Base-by-base conservation (phyloP, 1,140 invertebrate species). In the Drosophila bocki region DNA sequence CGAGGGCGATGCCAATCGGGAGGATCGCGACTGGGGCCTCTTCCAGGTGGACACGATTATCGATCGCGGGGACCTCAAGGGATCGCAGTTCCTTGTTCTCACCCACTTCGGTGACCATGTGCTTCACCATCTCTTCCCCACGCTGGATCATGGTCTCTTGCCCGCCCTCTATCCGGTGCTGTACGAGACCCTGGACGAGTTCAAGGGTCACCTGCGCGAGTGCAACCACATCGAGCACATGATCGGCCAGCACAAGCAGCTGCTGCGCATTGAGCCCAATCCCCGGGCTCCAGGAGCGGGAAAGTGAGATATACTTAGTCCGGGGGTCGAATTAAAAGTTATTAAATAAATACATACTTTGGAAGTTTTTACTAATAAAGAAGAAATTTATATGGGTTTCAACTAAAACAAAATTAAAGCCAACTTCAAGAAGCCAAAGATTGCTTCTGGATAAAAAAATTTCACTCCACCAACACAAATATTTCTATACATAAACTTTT, bases 51-150 rank as follows among this genome's bases (percentile, higher is more conserved):
- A 97, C 92, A 95, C 97, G 0, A 95, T 96, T 0, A 94, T 95
- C 71, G 96, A 97, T 78, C 94, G 96, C 60, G 93, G 94, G 5
- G 95, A 97, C 47, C 94, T 97, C n/a, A 95, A 95, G 26, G 94
- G 94, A 2, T 95, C 94, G n/a, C 92, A 95, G 32, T 95, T 97
- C 77, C 92, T 96, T 37, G 94, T 95, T 1, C 78, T 97, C 32
- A 96, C 95, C 0, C 94, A 95, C 70, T 98, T 97, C 75, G 97
- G 97, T 9, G 95, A 96, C 41, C 97, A 98, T 91, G 93, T 93
- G 1, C 92, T 97, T 1, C 97, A 98, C 88, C 97, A 98, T 93
- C 93, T 98, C 1, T 95, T 98, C 75, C 97, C 97, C 0, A 97
- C 96, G 0, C 82, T 98, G 15, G 97, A 97, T 85, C 96, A 97